Percentiles rank a stretch among this genome's conserved stretches.
Conservation (phyloP, 2,113 vertebrate species). For the Microcebus ravelobensis region DNA sequence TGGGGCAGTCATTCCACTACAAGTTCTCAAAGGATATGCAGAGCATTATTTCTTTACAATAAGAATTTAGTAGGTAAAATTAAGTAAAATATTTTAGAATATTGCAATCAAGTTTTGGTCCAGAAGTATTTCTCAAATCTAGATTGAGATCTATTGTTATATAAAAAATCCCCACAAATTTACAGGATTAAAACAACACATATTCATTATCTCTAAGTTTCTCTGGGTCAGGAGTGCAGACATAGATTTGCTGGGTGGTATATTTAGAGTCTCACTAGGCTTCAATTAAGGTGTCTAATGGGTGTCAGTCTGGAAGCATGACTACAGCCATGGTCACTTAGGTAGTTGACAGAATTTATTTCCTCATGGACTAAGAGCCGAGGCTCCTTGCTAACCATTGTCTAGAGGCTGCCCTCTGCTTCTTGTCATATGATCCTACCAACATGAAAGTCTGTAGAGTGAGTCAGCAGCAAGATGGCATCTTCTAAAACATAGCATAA, state of each 20-base stretch:
- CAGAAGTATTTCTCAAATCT: neutral
- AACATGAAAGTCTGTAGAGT: neutral
- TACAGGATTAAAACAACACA: neutral
- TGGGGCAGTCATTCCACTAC: neutral
- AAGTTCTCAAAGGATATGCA: neutral
- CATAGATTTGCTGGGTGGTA: neutral
- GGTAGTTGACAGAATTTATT: neutral
- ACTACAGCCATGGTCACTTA: neutral
- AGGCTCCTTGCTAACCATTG: neutral
- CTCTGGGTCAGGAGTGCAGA: neutral
- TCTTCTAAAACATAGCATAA: neutral
- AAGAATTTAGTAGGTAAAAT: neutral
- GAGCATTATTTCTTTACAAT: slow-evolving; percentile 22
- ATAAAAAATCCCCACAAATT: neutral
- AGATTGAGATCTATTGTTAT: neutral
- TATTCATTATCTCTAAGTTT: neutral
- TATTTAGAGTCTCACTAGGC: neutral
- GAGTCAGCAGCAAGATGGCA: neutral
- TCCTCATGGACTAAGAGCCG: neutral
- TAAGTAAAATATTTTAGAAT: slow-evolving; percentile 46
- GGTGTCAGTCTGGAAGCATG: neutral
- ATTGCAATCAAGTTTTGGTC: neutral
- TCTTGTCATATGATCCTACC: neutral
- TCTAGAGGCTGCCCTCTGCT: fast-evolving
- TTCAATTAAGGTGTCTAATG: neutral